phyloP scores from a whole-genome alignment of 2,888 invertebrate species.

The Tenthredo scrophulariae region DNA sequence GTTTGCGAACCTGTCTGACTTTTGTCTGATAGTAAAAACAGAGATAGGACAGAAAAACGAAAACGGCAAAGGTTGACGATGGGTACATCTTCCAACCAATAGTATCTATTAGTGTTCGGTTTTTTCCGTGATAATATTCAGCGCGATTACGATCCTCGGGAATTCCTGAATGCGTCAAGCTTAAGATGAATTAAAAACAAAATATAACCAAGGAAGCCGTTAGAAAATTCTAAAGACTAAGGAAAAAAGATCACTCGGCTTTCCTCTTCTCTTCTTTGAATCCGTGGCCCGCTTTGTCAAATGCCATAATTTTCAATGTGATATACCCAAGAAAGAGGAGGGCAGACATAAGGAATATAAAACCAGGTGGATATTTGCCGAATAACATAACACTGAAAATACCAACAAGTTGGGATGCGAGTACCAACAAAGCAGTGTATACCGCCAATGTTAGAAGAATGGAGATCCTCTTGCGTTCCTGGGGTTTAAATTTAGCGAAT shows the following conservation, averaged over 20 bases:
- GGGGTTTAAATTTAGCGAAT: conserved; percentile 59
- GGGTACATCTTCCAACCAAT: not conserved
- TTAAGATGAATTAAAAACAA: not conserved
- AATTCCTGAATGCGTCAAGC: conserved; percentile 29
- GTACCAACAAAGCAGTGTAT: conserved; percentile 70
- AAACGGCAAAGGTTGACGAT: not conserved
- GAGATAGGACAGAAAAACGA: not conserved
- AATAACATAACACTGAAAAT: conserved; percentile 68
- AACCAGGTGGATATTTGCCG: conserved; percentile 74
- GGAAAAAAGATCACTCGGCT: conserved; percentile 60
- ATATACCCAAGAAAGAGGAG: conserved; percentile 72
- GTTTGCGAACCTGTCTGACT: not conserved
- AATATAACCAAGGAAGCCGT: not conserved
- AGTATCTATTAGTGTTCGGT: not conserved
- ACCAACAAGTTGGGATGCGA: conserved; percentile 68
- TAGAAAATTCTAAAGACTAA: not conserved
- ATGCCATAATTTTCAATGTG: conserved; percentile 70
- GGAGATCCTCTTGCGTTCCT: conserved; percentile 66
- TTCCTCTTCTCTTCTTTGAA: conserved; percentile 68
- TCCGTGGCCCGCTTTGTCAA: conserved; percentile 60
- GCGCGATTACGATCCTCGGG: not conserved
- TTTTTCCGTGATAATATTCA: not conserved
- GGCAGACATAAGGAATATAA: conserved; percentile 71
- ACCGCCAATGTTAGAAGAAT: conserved; percentile 67
- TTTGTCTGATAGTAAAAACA: not conserved